phyloP scores from a whole-genome alignment of 2,888 invertebrate genomes.

The Drosophila paucipuncta region DNA sequence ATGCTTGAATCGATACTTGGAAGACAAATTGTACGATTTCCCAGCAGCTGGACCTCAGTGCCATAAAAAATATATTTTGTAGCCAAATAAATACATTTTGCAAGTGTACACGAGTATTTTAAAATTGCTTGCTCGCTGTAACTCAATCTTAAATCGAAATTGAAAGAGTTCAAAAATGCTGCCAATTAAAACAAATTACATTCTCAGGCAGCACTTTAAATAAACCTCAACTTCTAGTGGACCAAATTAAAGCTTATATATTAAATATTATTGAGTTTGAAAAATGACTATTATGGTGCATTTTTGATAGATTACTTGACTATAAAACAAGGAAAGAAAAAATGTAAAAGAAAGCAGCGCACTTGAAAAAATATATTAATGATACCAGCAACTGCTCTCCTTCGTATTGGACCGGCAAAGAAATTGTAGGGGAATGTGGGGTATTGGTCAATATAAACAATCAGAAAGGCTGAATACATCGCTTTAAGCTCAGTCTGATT shows the following conservation, averaged over 20 bases:
- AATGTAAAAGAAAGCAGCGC: not conserved
- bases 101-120: slow-evolving; percentile 10
- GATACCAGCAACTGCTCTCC: not conserved
- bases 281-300: not conserved
- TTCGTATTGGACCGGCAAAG: not conserved
- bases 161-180: slow-evolving; percentile 28
- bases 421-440: not conserved
- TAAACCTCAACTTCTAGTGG: not conserved
- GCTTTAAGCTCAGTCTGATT: not conserved
- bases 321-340: not conserved
- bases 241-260: not conserved
- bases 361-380: not conserved
- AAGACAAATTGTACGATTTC: slow-evolving; percentile 57
- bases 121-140: slow-evolving; percentile 34
- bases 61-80: slow-evolving; percentile 40
- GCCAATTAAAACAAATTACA: slow-evolving; percentile 16
- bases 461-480: not conserved
- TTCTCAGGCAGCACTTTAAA: slow-evolving; percentile 1
- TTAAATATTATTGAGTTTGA: not conserved
- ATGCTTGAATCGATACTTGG: slow-evolving; percentile 42
- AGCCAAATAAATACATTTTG: slow-evolving; percentile 52
- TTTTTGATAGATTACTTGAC: not conserved
- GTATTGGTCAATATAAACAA: not conserved
- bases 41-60: slow-evolving; percentile 24
- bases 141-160: slow-evolving; percentile 36